A percentile compares a stretch with the other conserved stretches of the same genome.
phyloP scores from a whole-genome alignment of 2,113 vertebrate genomes.

The Pachyramphus minor region DNA sequence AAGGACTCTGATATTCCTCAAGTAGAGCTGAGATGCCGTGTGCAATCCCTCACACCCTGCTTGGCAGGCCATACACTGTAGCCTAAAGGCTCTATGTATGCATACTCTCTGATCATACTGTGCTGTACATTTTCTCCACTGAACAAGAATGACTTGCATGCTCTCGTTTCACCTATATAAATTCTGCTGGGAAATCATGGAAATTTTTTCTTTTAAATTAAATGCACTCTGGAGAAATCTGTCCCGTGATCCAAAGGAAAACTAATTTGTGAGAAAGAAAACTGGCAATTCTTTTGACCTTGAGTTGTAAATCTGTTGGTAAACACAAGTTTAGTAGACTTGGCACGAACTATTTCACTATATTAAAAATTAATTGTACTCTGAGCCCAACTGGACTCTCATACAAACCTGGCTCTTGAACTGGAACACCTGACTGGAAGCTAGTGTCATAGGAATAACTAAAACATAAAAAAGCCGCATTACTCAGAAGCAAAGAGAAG shows the following conservation, averaged over 20 bases:
- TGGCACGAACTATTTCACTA: not conserved
- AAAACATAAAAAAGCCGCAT: not conserved
- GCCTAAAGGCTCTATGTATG: not conserved
- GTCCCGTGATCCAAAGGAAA: not conserved
- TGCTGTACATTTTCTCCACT: not conserved
- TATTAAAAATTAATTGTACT: not conserved
- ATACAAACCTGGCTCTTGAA: constrained; percentile 9
- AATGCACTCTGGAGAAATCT: not conserved
- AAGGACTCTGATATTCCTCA: not conserved
- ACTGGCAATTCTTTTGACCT: not conserved
- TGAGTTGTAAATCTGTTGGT: constrained; percentile 37
- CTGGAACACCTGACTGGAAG: constrained; percentile 30
- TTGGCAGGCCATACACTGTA: not conserved
- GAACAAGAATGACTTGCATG: not conserved
- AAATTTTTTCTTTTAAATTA: not conserved
- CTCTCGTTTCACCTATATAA: not conserved
- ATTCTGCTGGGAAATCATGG: not conserved
- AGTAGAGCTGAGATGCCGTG: not conserved
- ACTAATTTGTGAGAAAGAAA: constrained; percentile 33
- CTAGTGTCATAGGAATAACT: constrained; percentile 1
- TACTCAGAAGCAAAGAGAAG: not conserved
- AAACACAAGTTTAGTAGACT: not conserved
- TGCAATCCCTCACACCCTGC: not conserved
- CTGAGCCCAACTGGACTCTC: not conserved
- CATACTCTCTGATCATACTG: not conserved